These are phyloP conservation scores for Apis cerana DNA, from an alignment of 1,140 invertebrate genomes.

Conservation along the genomic window DNA sequence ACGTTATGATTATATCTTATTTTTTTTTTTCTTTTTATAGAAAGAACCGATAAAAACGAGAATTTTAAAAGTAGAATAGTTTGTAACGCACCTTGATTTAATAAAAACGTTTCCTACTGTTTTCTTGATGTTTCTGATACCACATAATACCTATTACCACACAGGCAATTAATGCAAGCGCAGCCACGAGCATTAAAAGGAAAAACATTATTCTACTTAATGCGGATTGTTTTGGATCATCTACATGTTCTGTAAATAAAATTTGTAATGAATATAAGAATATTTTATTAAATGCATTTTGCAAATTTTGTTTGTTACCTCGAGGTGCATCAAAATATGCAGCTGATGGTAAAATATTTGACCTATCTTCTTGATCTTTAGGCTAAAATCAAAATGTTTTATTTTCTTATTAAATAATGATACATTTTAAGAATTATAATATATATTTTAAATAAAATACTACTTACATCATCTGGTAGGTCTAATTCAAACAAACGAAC, in stretches of 20 bases:
- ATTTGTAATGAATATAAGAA: slow-evolving; percentile 20
- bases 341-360: slow-evolving; percentile 90
- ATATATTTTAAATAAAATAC: neutral
- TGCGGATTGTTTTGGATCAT: slow-evolving; percentile 91
- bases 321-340: slow-evolving; percentile 91
- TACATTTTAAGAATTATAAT: neutral
- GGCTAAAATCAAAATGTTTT: slow-evolving; percentile 80
- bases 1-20: slow-evolving; percentile 35
- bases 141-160: slow-evolving; percentile 94
- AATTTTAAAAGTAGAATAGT: slow-evolving; percentile 36
- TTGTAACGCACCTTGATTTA: slow-evolving; percentile 74
- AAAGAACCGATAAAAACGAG: slow-evolving; percentile 45
- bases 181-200: slow-evolving; percentile 89
- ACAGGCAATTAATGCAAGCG: slow-evolving; percentile 89
- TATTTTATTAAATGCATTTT: neutral
- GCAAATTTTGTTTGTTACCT: slow-evolving; percentile 75
- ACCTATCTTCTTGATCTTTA: slow-evolving; percentile 86
- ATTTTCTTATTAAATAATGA: neutral
- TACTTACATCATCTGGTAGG: slow-evolving; percentile 85
- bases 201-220: slow-evolving; percentile 95
- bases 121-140: slow-evolving; percentile 95
- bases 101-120: slow-evolving; percentile 94
- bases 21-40: neutral
- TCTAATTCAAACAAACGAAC: slow-evolving; percentile 96
- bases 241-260: slow-evolving; percentile 87